These are phyloP conservation scores for Chlorops oryzae DNA, from an alignment of 1,140 invertebrate genomes.

Conservation along the genomic window DNA sequence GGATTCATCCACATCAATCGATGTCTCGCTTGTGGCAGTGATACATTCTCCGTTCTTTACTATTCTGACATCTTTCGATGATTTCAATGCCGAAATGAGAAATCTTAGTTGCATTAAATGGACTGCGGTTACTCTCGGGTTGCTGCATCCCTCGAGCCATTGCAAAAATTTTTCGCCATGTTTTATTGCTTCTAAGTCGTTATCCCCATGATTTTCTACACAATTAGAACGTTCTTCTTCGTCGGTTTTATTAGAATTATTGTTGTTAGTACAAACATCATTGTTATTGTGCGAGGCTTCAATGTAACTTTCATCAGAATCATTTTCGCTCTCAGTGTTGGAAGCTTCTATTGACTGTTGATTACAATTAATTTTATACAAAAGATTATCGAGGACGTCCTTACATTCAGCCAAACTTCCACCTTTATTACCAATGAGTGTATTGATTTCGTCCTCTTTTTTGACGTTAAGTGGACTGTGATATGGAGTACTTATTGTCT, in stretches of 20 bases:
- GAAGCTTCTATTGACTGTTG: constrained; percentile 24
- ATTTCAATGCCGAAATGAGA: constrained; percentile 61
- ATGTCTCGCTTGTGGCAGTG: too few species aligned
- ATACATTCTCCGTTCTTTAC: not conserved
- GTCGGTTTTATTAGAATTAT: constrained; percentile 45
- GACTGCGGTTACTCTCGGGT: constrained; percentile 66
- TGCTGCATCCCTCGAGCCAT: constrained; percentile 65
- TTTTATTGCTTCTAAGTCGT: constrained; percentile 58
- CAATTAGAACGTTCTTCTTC: constrained; percentile 45
- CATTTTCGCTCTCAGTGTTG: constrained; percentile 23
- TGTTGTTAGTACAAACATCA: constrained; percentile 37
- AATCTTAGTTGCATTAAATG: constrained; percentile 62
- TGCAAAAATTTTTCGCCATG: constrained; percentile 69
- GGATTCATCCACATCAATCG: not conserved
- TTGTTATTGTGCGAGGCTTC: constrained; percentile 35
- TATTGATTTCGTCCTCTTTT: not conserved
- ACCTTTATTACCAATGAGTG: too few species aligned
- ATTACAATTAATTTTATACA: constrained; percentile 57
- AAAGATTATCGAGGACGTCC: constrained; percentile 58
- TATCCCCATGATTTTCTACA: constrained; percentile 16
- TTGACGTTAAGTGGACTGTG: constrained; percentile 2
- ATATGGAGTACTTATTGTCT: too few species aligned
- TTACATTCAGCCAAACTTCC: constrained; percentile 26
- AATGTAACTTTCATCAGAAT: constrained; percentile 37
- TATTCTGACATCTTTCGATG: constrained; percentile 15